A percentile compares a stretch with the other conserved stretches of the same genome.
Conservation (phyloP, 2,113 vertebrate species). For the Globicephala melas region DNA sequence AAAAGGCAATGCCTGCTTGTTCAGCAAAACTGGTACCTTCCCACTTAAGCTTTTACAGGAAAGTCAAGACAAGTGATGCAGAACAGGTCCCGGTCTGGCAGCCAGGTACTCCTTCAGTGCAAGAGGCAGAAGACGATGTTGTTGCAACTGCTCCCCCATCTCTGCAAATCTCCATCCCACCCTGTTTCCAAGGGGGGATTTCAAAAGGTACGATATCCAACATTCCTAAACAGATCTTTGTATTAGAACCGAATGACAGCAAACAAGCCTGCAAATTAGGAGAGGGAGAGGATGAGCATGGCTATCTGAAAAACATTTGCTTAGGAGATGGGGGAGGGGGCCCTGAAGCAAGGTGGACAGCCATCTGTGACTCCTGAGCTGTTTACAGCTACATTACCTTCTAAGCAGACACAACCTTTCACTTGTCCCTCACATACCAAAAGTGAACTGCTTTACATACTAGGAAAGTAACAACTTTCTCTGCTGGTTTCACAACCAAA, state of each 20-base stretch:
- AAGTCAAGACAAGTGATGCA: neutral
- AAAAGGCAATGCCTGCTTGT: constrained; percentile 21
- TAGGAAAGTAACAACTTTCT: constrained; percentile 6
- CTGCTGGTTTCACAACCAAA: constrained; percentile 34
- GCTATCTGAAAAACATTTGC: neutral
- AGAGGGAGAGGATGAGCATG: neutral
- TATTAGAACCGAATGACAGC: neutral
- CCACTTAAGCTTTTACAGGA: neutral
- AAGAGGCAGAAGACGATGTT: neutral
- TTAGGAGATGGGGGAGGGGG: neutral
- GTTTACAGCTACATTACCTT: neutral
- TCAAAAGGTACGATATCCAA: neutral
- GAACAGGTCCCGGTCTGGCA: neutral
- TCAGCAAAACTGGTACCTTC: constrained; percentile 46
- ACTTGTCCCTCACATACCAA: neutral
- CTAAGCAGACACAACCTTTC: neutral
- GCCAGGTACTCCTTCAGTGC: neutral
- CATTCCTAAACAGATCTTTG: neutral
- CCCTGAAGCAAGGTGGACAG: neutral
- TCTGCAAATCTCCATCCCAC: neutral
- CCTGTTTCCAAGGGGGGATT: neutral
- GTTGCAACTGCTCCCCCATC: neutral
- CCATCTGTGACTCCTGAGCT: neutral
- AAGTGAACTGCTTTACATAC: constrained; percentile 4
- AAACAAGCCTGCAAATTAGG: neutral